These are phyloP conservation scores for Recurvirostra avosetta DNA, from an alignment of 2,113 vertebrate species.

Conservation along the genomic window DNA sequence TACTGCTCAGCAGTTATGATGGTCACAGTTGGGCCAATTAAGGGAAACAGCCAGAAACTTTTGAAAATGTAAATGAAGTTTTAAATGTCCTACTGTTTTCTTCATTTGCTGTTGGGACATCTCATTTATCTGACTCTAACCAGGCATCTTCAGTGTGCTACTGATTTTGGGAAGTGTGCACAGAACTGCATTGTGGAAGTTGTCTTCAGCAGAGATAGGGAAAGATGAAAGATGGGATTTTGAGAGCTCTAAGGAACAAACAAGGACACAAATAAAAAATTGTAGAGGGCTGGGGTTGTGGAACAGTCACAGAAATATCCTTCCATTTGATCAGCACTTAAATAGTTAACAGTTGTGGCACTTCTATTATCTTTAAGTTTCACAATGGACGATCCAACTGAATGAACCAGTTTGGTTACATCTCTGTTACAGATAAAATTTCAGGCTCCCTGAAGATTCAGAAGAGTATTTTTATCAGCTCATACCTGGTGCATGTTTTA, in stretches of 20 bases:
- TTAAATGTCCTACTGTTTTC: neutral
- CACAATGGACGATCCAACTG: slow-evolving; percentile 4
- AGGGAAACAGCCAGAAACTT: neutral
- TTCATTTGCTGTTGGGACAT: neutral
- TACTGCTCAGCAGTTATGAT: neutral
- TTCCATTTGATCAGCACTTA: neutral
- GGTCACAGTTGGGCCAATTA: neutral
- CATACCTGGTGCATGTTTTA: neutral
- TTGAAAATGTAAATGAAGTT: neutral
- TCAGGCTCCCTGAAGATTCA: slow-evolving; percentile 32
- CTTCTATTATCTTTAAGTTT: neutral
- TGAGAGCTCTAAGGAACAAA: neutral
- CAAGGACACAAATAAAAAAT: neutral
- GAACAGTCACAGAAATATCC: neutral
- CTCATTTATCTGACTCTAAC: neutral
- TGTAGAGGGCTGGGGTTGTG: neutral
- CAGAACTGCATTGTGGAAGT: neutral
- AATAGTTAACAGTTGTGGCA: neutral
- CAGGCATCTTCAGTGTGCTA: neutral
- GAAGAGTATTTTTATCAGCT: slow-evolving; percentile 31
- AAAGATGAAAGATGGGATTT: neutral
- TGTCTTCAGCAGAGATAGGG: neutral
- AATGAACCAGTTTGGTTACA: slow-evolving; percentile 7
- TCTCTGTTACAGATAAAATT: slow-evolving; percentile 34
- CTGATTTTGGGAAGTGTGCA: neutral